phyloP scores from a whole-genome alignment of 2,888 invertebrate species.

The Megastigmus dorsalis region DNA sequence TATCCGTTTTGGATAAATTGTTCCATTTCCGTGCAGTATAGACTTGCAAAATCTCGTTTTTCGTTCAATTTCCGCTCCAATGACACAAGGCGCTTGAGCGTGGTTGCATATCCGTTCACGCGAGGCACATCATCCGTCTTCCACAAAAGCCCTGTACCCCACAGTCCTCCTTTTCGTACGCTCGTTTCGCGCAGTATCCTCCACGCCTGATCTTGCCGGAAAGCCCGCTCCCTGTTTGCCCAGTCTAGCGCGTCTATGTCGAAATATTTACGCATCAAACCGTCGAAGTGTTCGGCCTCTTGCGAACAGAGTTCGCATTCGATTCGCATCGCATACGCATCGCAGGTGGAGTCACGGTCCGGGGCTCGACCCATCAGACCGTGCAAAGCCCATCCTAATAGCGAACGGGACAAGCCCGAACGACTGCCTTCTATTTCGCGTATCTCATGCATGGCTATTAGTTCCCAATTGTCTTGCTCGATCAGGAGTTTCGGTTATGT shows the following conservation, averaged over 20 bases:
- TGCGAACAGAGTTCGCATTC: too few species aligned
- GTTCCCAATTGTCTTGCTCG: background rate
- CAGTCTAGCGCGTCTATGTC: too few species aligned
- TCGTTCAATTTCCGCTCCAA: constrained; percentile 8
- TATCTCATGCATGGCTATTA: background rate
- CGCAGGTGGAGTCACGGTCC: background rate
- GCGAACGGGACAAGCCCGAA: background rate
- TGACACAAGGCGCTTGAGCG: background rate
- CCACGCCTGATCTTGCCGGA: too few species aligned
- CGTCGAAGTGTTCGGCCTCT: background rate
- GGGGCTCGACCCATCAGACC: background rate
- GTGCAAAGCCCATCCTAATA: background rate
- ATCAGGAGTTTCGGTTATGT: too few species aligned
- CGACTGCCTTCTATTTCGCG: background rate
- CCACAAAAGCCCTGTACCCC: constrained; percentile 24
- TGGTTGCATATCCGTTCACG: background rate
- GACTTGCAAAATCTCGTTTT: background rate
- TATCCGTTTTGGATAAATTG: too few species aligned
- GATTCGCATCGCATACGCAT: too few species aligned
- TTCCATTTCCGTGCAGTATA: background rate
- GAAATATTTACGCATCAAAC: background rate
- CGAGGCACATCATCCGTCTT: background rate
- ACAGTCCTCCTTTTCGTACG: background rate
- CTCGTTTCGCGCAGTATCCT: background rate
- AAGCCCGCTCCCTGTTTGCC: too few species aligned